Conservation (phyloP, 2,888 invertebrate species). For the Drosophila putrida region DNA sequence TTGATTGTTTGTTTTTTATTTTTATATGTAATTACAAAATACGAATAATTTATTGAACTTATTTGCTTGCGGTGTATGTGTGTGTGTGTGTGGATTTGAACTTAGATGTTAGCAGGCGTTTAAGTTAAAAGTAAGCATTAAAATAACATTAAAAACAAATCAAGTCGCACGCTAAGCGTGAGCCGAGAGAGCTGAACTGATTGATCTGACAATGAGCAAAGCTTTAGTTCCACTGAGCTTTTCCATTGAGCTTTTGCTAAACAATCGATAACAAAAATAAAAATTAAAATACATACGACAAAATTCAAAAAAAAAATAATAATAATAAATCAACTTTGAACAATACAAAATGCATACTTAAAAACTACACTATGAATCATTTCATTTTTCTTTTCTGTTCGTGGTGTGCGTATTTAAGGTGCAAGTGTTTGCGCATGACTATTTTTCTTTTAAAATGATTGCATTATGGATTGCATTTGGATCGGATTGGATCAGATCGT, state of each 20-base stretch:
- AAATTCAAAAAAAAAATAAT: slow-evolving; percentile 42
- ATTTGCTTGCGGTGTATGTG: slow-evolving; percentile 40
- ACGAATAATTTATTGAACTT: slow-evolving; percentile 77
- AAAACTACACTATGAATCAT: slow-evolving; percentile 38
- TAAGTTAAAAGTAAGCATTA: slow-evolving; percentile 66
- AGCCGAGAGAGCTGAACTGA: slow-evolving; percentile 28
- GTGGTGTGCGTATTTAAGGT: slow-evolving; percentile 12
- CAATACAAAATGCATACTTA: slow-evolving; percentile 49
- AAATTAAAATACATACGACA: slow-evolving; percentile 17
- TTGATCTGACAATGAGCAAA: slow-evolving; percentile 16
- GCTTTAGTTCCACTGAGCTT: slow-evolving; percentile 38
- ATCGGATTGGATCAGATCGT: slow-evolving; percentile 25
- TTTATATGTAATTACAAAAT: slow-evolving; percentile 55
- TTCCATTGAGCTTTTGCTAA: slow-evolving; percentile 13
- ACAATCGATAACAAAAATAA: slow-evolving; percentile 28
- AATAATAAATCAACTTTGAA: slow-evolving; percentile 32
- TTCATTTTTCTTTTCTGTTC: neutral
- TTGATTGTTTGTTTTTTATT: slow-evolving; percentile 1
- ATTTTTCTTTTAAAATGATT: slow-evolving; percentile 12
- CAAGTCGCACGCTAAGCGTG: slow-evolving; percentile 35
- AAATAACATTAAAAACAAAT: slow-evolving; percentile 76
- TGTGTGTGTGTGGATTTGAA: slow-evolving; percentile 19
- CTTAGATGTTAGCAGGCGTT: slow-evolving; percentile 71
- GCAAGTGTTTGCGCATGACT: slow-evolving; percentile 43
- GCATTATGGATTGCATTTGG: slow-evolving; percentile 16